A percentile compares a stretch with the other conserved stretches of the same genome.
These are phyloP conservation scores for Drosophila ficusphila DNA, from an alignment of 1,140 invertebrate genomes.

Conservation along the genomic window DNA sequence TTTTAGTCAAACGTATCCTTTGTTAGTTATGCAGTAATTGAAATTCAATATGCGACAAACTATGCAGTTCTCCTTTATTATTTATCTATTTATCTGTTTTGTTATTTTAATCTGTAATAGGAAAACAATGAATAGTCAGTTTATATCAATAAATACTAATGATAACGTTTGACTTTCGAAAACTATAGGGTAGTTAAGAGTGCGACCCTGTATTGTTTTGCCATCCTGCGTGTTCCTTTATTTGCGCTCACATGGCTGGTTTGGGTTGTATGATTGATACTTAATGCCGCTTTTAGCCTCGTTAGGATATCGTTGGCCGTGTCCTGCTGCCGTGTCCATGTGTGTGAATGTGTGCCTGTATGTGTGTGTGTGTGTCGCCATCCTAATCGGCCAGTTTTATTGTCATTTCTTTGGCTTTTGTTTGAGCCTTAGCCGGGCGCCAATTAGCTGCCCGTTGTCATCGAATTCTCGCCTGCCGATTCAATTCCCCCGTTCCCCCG, in stretches of 20 bases:
- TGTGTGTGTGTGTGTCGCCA: conserved; percentile 25
- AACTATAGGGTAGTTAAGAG: background rate
- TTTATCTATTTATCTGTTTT: no score
- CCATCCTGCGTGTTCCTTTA: conserved; percentile 38
- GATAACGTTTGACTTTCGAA: background rate
- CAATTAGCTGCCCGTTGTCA: conserved; percentile 65
- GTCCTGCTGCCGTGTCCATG: conserved; percentile 9
- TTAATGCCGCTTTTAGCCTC: conserved; percentile 78
- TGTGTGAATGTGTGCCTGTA: background rate
- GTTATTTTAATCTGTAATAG: no score
- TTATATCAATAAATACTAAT: no score
- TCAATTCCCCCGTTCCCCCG: background rate
- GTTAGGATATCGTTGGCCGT: conserved; percentile 67
- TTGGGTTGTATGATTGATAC: conserved; percentile 75
- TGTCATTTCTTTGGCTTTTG: conserved; percentile 76
- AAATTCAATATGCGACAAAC: no score
- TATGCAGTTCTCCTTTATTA: no score
- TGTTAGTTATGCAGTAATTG: no score
- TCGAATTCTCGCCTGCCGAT: conserved; percentile 33
- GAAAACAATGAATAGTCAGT: no score
- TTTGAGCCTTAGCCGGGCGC: conserved; percentile 63
- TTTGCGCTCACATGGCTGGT: conserved; percentile 53
- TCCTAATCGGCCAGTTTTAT: conserved; percentile 67
- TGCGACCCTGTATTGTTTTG: background rate
- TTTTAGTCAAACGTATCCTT: no score